phyloP scores from a whole-genome alignment of 2,888 invertebrate species.

The Epistrophe eligans region DNA sequence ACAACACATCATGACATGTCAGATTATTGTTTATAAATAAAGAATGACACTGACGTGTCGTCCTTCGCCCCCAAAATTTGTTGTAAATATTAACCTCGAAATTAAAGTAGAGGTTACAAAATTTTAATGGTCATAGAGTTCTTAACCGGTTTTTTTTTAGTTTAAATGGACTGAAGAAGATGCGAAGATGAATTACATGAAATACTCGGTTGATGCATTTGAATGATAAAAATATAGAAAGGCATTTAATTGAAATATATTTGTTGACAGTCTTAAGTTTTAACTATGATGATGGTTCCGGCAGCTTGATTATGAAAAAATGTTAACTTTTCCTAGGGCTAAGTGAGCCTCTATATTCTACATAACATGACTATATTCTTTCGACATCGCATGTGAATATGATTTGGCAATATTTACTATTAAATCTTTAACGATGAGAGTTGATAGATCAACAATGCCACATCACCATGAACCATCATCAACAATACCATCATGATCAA shows the following conservation, averaged over 20 bases:
- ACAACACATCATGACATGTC: background rate
- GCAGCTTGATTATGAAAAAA: background rate
- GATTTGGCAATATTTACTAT: conserved; percentile 4
- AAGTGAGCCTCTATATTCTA: background rate
- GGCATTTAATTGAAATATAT: background rate
- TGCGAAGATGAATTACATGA: background rate
- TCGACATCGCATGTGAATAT: background rate
- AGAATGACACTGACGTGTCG: background rate
- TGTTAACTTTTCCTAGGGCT: background rate
- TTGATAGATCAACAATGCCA: background rate
- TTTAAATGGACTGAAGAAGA: background rate
- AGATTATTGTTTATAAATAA: too few relatives aligned
- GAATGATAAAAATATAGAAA: background rate
- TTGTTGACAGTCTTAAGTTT: background rate
- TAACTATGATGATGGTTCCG: background rate
- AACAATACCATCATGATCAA: background rate
- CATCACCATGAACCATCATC: background rate
- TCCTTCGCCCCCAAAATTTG: background rate
- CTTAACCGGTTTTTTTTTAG: background rate
- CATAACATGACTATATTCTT: background rate
- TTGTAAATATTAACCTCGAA: conserved; percentile 7
- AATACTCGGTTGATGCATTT: background rate
- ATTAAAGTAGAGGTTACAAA: background rate
- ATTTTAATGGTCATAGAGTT: conserved; percentile 1
- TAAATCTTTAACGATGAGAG: background rate